Conservation (phyloP, 2,797 vertebrate species). For the Lagorchestes hirsutus region DNA sequence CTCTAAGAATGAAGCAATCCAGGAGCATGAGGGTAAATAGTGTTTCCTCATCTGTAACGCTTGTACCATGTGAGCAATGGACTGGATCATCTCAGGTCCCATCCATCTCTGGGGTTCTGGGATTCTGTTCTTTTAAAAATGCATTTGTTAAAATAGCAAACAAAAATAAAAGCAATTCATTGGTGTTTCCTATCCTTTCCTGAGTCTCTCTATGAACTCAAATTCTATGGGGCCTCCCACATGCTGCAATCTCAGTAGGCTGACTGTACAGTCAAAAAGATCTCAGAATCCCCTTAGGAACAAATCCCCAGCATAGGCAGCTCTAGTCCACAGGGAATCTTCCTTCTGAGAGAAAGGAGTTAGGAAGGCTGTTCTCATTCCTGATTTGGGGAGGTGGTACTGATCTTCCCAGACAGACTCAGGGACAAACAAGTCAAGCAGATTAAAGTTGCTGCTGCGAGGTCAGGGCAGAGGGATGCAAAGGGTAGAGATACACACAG, state of each 20-base stretch:
- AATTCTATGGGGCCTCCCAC: background rate
- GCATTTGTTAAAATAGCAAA: background rate
- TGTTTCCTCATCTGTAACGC: background rate
- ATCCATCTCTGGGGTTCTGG: background rate
- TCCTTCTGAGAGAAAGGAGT: background rate
- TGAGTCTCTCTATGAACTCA: background rate
- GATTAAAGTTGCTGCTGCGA: background rate
- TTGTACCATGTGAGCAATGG: background rate
- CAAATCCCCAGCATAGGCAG: background rate
- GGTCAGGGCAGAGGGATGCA: background rate
- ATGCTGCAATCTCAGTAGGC: background rate
- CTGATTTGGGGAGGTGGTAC: background rate
- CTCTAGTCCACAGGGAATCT: background rate
- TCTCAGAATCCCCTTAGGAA: background rate
- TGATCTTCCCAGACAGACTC: background rate
- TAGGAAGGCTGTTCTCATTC: background rate
- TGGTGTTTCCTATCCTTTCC: background rate
- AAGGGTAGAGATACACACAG: background rate
- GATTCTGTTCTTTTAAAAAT: background rate
- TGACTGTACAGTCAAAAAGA: background rate
- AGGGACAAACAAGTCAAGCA: background rate
- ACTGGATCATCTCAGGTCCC: background rate
- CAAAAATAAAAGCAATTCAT: background rate
- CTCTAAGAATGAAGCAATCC: background rate
- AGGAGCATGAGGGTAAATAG: background rate